These are phyloP conservation scores for Elephas maximus DNA, from an alignment of 2,113 vertebrate genomes.

Conservation along the genomic window DNA sequence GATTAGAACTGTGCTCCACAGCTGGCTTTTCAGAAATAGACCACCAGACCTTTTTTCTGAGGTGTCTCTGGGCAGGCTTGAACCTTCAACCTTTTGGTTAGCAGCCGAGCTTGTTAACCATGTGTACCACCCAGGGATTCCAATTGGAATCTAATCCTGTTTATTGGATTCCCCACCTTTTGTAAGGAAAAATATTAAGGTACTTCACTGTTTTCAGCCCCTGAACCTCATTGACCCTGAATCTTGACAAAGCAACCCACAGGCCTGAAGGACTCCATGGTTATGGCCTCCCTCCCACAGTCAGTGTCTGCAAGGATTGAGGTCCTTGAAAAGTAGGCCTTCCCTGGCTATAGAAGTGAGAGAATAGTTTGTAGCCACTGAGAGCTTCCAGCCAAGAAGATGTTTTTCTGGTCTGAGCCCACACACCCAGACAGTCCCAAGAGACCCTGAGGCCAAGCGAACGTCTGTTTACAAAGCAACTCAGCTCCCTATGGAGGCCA, in stretches of 20 bases:
- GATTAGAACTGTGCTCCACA: background rate
- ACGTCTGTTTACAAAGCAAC: constrained; percentile 1
- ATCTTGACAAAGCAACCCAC: background rate
- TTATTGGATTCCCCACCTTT: constrained; percentile 16
- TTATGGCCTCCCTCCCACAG: background rate
- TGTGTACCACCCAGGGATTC: background rate
- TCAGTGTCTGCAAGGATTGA: background rate
- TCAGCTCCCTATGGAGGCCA: background rate
- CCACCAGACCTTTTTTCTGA: background rate
- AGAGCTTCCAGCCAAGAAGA: constrained; percentile 32
- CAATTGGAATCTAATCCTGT: background rate
- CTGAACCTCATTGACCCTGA: background rate
- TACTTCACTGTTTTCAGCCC: background rate
- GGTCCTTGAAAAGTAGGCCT: background rate
- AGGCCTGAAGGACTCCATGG: background rate
- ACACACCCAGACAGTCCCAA: constrained; percentile 14
- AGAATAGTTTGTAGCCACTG: constrained; percentile 52
- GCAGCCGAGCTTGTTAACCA: background rate
- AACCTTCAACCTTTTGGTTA: background rate
- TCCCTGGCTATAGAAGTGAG: background rate
- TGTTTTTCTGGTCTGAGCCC: constrained; percentile 56
- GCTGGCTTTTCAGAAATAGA: background rate
- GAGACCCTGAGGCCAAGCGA: constrained; percentile 42
- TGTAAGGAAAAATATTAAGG: background rate
- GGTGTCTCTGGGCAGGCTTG: background rate